Conservation (phyloP, 2,113 vertebrate species). For the Aptenodytes forsteri region DNA sequence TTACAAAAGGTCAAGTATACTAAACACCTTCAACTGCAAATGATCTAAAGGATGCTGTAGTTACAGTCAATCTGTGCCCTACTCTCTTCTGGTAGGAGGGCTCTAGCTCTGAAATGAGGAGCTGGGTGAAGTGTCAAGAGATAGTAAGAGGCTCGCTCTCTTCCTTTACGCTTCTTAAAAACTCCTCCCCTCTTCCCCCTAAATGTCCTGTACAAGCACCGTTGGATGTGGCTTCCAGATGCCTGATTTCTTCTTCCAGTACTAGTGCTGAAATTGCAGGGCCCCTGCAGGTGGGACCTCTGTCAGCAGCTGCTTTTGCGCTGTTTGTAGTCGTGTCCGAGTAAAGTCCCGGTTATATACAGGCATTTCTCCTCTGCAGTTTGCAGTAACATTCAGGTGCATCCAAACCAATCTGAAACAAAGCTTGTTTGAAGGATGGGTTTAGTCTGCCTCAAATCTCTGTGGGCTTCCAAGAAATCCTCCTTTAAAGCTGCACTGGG, state of each 20-base stretch:
- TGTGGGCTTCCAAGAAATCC: background rate
- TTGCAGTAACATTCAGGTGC: background rate
- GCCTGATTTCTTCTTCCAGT: fast-evolving
- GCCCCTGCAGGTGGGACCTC: background rate
- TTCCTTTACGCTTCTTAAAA: background rate
- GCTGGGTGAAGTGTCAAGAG: background rate
- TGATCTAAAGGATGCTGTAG: background rate
- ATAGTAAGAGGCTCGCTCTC: background rate
- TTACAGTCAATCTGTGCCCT: background rate
- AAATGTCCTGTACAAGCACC: too few relatives aligned
- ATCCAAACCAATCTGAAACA: background rate
- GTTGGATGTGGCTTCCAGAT: background rate
- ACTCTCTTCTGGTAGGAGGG: background rate
- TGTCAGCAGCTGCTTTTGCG: background rate
- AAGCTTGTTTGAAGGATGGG: background rate
- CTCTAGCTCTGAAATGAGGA: background rate
- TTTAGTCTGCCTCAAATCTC: background rate
- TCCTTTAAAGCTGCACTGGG: background rate
- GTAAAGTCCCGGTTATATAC: background rate
- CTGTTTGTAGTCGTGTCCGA: fast-evolving
- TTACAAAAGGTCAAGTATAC: background rate
- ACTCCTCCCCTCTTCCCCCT: background rate
- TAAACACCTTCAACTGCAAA: background rate
- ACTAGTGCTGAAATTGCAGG: fast-evolving
- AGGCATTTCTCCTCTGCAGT: background rate